These are phyloP conservation scores for Dissostichus mawsoni DNA, from an alignment of 2,113 vertebrate species.

Conservation along the genomic window DNA sequence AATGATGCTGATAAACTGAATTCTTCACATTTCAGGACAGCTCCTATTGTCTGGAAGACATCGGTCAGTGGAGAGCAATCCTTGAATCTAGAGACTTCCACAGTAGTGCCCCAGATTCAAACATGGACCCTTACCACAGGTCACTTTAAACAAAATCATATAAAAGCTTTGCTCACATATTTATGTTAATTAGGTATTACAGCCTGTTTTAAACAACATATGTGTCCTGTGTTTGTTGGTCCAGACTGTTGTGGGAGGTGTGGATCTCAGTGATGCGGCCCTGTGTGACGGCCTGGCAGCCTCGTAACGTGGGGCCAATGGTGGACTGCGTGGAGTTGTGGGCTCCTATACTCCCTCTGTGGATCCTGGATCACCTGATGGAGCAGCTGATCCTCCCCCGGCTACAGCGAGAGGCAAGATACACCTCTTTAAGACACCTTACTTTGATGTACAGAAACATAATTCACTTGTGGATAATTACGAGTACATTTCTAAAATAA, in stretches of 20 bases:
- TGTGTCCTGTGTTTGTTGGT: slow-evolving; percentile 14
- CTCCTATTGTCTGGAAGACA: slow-evolving; percentile 89
- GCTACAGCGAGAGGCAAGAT: slow-evolving; percentile 93
- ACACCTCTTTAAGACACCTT: not conserved
- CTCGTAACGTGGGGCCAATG: slow-evolving; percentile 92
- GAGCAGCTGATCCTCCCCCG: slow-evolving; percentile 97
- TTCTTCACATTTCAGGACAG: slow-evolving; percentile 85
- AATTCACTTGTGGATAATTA: not conserved
- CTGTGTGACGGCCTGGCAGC: slow-evolving; percentile 91
- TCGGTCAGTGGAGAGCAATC: slow-evolving; percentile 94
- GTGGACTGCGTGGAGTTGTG: slow-evolving; percentile 96
- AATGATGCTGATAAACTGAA: not conserved
- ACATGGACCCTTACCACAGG: slow-evolving; percentile 97
- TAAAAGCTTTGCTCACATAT: not conserved
- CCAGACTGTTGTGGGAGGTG: slow-evolving; percentile 95
- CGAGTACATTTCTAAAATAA: not conserved
- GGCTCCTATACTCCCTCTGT: slow-evolving; percentile 90
- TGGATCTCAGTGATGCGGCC: slow-evolving; percentile 93
- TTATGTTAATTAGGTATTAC: not conserved
- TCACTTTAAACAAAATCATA: slow-evolving; percentile 38
- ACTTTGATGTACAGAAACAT: not conserved
- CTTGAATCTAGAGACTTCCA: slow-evolving; percentile 91
- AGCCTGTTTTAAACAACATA: not conserved
- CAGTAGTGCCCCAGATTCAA: slow-evolving; percentile 88
- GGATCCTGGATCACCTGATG: slow-evolving; percentile 93